Base-by-base conservation (phyloP, 23 tunicate species). In the Halocynthia aurantium region DNA sequence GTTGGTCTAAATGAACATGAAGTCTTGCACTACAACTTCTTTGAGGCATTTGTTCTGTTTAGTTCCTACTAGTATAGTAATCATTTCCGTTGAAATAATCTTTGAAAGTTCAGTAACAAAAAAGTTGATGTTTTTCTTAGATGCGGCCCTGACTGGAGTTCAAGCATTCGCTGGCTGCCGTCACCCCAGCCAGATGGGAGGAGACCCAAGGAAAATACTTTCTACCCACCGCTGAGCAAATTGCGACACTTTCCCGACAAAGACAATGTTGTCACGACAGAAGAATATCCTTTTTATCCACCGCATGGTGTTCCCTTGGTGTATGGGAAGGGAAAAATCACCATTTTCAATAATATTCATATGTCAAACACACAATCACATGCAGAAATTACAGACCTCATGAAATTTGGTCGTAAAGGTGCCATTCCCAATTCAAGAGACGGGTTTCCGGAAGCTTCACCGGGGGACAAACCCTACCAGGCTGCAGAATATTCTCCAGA, bases 401-500 rank as follows among this genome's bases (percentile, higher is more conserved):
- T 75, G 68, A 62, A 57, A 51, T 89, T 89, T 61, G 96, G 96
- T n/a, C 67, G 58, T 11, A 84, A 81, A 54, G 81, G 78, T 18
- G 49, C 51, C 76, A 82, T 85, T 20, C 52, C 52, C 4, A 70
- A 70, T 60, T 51, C 74, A 17, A 75, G 96, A 73, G 86, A 89
- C 69, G 84, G 83, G 2, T 84, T 78, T 31, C 52, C 73, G 6
- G 81, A 78, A 67, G 88, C 88, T 22, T 84, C 96, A 11, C 82
- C 82, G 12, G 96, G 96, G 44, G 96, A 89, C 83, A 89, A 89
- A 80, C 85, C 96, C 18, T 89, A 89, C 60, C 85, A 84, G 62
- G 84, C 88, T 62, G 86, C 82, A 20, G 96, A 89, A 75, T 89
- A 89, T 76, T 89, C 96, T 31, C 75, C 80, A 6, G 50, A 85